Conservation (phyloP, 2,888 invertebrate species). For the Tipula confusa region DNA sequence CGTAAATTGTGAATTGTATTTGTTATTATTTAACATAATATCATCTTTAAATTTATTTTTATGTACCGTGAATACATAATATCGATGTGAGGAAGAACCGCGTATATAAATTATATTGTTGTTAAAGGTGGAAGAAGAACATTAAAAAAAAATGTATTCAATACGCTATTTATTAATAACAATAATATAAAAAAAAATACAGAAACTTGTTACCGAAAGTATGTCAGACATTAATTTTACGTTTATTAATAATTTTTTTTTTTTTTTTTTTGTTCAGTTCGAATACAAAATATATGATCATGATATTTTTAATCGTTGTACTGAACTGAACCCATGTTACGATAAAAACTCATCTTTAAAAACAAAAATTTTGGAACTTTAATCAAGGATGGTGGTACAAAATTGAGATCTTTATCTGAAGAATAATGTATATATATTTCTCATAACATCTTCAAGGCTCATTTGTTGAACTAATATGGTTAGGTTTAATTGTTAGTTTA, state of each 20-base stretch:
- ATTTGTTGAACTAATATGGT: neutral
- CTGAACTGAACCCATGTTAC: neutral
- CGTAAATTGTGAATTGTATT: neutral
- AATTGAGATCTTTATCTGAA: neutral
- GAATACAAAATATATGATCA: neutral
- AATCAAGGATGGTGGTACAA: slow-evolving; percentile 3
- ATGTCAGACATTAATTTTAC: slow-evolving; percentile 4
- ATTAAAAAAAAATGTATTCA: neutral
- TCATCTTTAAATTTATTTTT: neutral
- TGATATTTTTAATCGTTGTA: neutral
- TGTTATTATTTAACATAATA: slow-evolving; percentile 6
- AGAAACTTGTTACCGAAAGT: slow-evolving; percentile 20
- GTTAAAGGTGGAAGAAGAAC: neutral
- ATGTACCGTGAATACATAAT: neutral
- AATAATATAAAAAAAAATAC: neutral
- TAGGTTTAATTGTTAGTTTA: too few relatives aligned
- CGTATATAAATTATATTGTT: neutral
- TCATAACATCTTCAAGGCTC: neutral
- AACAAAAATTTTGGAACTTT: neutral
- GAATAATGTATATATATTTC: neutral
- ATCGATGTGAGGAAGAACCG: neutral
- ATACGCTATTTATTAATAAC: neutral
- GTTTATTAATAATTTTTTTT: neutral
- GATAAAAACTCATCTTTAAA: too few relatives aligned
- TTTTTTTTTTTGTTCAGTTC: neutral